A percentile compares a stretch with the other conserved stretches of the same genome.
Conservation (phyloP, 2,797 vertebrate genomes). For the Glossophaga mutica region DNA sequence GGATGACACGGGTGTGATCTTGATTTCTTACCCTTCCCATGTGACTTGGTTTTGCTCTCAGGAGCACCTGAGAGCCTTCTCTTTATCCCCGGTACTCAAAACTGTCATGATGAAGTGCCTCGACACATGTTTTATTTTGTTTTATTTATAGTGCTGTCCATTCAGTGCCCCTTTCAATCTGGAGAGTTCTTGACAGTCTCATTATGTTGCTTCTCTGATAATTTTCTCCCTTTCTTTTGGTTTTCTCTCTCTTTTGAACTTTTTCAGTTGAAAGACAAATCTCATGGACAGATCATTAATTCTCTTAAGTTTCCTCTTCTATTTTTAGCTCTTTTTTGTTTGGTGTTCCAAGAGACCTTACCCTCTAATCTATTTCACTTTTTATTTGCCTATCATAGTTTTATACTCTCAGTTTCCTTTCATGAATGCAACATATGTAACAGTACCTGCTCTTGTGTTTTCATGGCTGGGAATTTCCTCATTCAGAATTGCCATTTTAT, state of each 20-base stretch:
- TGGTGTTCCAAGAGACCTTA: background rate
- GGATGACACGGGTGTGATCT: background rate
- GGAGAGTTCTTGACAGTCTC: background rate
- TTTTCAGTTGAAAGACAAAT: background rate
- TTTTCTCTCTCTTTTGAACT: background rate
- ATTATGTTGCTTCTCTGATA: background rate
- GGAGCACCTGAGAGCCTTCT: background rate
- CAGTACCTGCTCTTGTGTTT: background rate
- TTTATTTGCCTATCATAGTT: background rate
- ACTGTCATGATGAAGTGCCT: background rate
- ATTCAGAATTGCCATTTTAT: background rate
- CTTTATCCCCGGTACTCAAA: background rate
- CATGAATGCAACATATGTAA: background rate
- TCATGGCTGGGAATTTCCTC: background rate
- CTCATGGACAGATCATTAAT: background rate
- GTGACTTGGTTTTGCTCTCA: background rate
- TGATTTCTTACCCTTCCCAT: background rate
- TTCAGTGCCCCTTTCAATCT: background rate
- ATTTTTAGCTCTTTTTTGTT: background rate
- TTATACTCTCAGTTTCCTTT: background rate
- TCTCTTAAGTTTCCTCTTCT: background rate
- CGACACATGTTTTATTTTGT: background rate
- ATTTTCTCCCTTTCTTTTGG: background rate
- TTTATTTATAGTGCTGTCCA: background rate
- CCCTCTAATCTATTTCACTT: background rate